Percentiles rank a stretch among this genome's conserved stretches.
phyloP scores from a whole-genome alignment of 1,140 invertebrate genomes.

The Semibalanus balanoides region DNA sequence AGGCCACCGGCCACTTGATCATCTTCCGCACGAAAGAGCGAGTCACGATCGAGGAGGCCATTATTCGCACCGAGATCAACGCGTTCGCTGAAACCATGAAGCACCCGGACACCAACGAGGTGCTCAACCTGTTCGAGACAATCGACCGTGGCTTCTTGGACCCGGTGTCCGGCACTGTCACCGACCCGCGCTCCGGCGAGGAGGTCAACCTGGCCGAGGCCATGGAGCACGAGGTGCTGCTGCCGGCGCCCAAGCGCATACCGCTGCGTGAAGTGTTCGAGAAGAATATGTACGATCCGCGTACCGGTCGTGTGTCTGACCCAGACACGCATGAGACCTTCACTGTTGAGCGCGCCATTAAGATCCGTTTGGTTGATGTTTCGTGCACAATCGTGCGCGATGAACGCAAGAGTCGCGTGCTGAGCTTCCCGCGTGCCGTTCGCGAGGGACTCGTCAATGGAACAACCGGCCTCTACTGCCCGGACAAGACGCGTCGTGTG shows the following conservation, averaged over 20 bases:
- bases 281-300: slow-evolving; percentile 60
- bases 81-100: slow-evolving; percentile 61
- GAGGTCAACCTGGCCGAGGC: slow-evolving; percentile 63
- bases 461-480: slow-evolving; percentile 42
- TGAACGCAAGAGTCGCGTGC: slow-evolving; percentile 46
- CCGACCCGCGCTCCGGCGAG: slow-evolving; percentile 54
- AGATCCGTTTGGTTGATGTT: slow-evolving; percentile 61
- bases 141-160: slow-evolving; percentile 66
- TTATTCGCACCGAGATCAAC: slow-evolving; percentile 57
- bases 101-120: slow-evolving; percentile 57
- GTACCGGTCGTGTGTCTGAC: slow-evolving; percentile 52
- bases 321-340: slow-evolving; percentile 55
- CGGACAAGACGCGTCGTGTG: slow-evolving; percentile 30
- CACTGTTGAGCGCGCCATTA: slow-evolving; percentile 56
- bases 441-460: slow-evolving; percentile 60
- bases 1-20: slow-evolving; percentile 50
- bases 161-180: slow-evolving; percentile 56
- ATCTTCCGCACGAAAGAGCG: slow-evolving; percentile 50
- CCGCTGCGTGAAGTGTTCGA: slow-evolving; percentile 71
- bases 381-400: slow-evolving; percentile 56
- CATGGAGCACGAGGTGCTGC: slow-evolving; percentile 58
- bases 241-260: slow-evolving; percentile 62
- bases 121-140: slow-evolving; percentile 63
- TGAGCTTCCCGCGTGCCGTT: slow-evolving; percentile 68
- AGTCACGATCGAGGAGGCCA: slow-evolving; percentile 63